Base-by-base conservation (phyloP, 2,113 vertebrate genomes). In the Nycticebus coucang region DNA sequence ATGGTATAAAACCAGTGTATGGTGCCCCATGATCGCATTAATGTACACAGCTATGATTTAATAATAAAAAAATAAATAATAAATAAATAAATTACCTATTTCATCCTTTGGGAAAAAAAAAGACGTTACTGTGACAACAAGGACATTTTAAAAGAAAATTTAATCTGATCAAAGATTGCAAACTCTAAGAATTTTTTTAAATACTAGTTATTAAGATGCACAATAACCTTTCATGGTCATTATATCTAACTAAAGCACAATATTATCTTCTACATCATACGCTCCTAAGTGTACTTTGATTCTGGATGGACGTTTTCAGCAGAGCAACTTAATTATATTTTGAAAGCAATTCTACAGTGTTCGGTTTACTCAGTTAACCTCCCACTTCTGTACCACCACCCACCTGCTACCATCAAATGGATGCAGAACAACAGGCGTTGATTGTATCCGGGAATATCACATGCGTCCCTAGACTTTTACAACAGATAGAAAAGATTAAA, bases 241-340 rank as follows among this genome's bases (percentile, higher is more conserved):
- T 79, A 21, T 86, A 18, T 28, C 75, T 57, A 74, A 22, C 64
- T 18, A 41, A 87, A 96, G 66, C 53, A 94, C 33, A 77, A 14
- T 64, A 24, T 35, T 89, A 19, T 83, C 86, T 69, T 83, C 15
- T 59, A 10, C 24, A 85, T 88, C 62, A 94, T 82, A 0, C 12
- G 83, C 88, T 84, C 91, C 85, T 69, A 45, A 75, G 71, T 72
- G 18, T 81, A 30, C 87, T 85, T 92, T 96, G 75, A 77, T 83
- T 93, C 75, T 77, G 21, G 95, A 77, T 93, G 57, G 60, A 80
- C 89, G 66, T 45, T 87, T 95, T 93, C 69, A 30, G 24, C 74
- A 79, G 35, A 62, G 14, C 66, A 77, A 69, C 86, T 90, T 94
- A 96, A 95, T 96, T 92, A 81, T 88, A 77, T 80, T 95, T 96